A percentile compares a stretch with the other conserved stretches of the same genome.
Conservation (phyloP, 2,797 vertebrate genomes). For the Garrulus glandarius region DNA sequence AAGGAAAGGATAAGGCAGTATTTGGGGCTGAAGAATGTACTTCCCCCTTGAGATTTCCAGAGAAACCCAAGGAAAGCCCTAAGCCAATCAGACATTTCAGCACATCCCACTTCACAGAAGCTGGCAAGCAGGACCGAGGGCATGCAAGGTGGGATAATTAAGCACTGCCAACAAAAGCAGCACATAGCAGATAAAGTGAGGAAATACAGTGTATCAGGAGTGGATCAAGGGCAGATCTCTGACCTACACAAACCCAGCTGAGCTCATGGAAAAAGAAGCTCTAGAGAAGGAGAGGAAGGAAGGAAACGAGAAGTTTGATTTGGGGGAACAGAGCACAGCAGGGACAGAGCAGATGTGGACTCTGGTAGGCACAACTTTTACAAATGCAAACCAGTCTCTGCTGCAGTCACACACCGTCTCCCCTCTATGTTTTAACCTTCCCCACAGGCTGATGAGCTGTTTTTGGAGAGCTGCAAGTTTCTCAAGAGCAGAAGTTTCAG, state of each 20-base stretch:
- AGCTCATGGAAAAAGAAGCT: not conserved
- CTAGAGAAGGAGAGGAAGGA: not conserved
- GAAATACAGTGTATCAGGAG: not conserved
- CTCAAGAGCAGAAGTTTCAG: not conserved
- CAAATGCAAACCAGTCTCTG: not conserved
- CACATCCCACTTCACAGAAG: not conserved
- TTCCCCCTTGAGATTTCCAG: not conserved
- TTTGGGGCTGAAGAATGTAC: not conserved
- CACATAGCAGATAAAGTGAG: not conserved
- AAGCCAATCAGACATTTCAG: not conserved
- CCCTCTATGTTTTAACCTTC: not conserved
- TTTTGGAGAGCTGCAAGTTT: not conserved
- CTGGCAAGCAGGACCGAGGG: not conserved
- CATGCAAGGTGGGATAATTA: not conserved
- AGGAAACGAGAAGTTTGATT: not conserved
- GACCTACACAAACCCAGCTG: not conserved
- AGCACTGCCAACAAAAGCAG: conserved; percentile 16
- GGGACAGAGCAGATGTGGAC: not conserved
- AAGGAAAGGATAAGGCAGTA: not conserved
- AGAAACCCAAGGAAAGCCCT: not conserved
- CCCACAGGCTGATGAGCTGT: not conserved
- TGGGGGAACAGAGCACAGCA: not conserved
- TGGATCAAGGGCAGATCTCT: not conserved
- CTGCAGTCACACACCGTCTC: not conserved
- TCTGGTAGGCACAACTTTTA: not conserved